Percentiles rank a stretch among this genome's conserved stretches.
Evolutionary conservation across 2,888 invertebrate species (phyloP).

Genomic region (Catocala nupta): DNA sequence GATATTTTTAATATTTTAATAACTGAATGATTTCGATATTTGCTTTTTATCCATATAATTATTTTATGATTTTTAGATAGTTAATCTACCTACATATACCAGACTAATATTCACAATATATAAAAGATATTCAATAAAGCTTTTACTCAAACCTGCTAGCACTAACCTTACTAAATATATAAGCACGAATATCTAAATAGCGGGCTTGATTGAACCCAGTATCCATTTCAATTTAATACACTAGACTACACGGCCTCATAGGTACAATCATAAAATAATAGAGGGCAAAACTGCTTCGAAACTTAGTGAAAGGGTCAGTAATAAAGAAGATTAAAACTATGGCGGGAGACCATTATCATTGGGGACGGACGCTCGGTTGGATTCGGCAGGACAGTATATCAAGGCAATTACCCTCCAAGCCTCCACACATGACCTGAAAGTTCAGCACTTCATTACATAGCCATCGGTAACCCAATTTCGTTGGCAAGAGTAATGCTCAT

Average conservation of each 20-base stretch:
- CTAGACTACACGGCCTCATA: constrained; percentile 38
- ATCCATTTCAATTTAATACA: constrained; percentile 44
- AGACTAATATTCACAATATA: no score
- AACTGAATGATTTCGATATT: constrained; percentile 7
- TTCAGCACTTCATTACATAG: constrained; percentile 81
- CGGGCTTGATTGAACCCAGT: constrained; percentile 13
- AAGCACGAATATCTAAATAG: no score
- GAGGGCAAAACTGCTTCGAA: constrained; percentile 62
- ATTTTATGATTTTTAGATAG: no score
- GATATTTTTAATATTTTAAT: no score
- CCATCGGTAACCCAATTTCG: constrained; percentile 73
- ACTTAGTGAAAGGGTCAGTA: constrained; percentile 71
- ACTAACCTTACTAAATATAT: no score
- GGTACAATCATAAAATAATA: constrained; percentile 58
- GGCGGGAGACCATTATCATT: constrained; percentile 70
- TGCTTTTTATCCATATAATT: neutral
- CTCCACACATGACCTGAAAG: constrained; percentile 80
- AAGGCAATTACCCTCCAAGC: constrained; percentile 70
- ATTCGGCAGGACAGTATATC: constrained; percentile 73
- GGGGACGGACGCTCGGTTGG: constrained; percentile 58
- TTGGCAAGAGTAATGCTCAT: constrained; percentile 65
- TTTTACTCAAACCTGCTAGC: no score
- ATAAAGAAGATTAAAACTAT: constrained; percentile 85
- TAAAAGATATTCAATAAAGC: no score
- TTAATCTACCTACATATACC: no score